A percentile compares a stretch with the other conserved stretches of the same genome.
Conservation (phyloP, 2,113 vertebrate species). For the Hypomesus transpacificus region DNA sequence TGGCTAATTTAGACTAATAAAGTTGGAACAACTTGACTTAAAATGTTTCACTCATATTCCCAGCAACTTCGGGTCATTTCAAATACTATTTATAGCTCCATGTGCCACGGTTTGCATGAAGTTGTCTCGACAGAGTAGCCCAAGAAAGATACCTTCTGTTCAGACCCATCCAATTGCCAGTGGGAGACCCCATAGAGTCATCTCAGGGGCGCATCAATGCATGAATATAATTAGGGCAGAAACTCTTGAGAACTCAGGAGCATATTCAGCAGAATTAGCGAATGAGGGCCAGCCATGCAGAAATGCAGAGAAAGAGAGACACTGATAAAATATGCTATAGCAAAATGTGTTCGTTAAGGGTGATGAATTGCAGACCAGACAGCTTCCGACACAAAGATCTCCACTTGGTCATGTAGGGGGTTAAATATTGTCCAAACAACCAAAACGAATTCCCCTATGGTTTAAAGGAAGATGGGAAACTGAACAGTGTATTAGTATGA, state of each 20-base stretch:
- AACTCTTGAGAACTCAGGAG: not conserved
- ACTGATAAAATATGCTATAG: not conserved
- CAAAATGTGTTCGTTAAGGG: not conserved
- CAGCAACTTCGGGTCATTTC: too few species aligned
- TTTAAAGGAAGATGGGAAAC: too few species aligned
- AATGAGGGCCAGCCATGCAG: slow-evolving; percentile 5
- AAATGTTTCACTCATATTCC: too few species aligned
- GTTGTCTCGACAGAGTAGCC: not conserved
- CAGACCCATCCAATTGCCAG: not conserved
- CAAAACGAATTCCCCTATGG: too few species aligned
- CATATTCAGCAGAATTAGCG: slow-evolving; percentile 15
- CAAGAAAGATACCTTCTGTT: not conserved
- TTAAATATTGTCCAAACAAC: too few species aligned
- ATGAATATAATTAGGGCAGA: slow-evolving; percentile 48
- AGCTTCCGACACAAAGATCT: not conserved
- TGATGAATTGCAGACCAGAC: not conserved
- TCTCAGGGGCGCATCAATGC: slow-evolving; percentile 34
- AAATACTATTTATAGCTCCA: too few species aligned
- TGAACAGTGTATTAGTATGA: too few species aligned
- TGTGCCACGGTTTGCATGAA: too few species aligned
- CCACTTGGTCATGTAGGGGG: too few species aligned
- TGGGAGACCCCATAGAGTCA: slow-evolving; percentile 11
- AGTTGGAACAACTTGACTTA: too few species aligned
- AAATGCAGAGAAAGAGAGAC: slow-evolving; percentile 11
- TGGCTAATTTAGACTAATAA: too few species aligned